phyloP scores from a whole-genome alignment of 1,140 invertebrate species.

The Trichogramma pretiosum region DNA sequence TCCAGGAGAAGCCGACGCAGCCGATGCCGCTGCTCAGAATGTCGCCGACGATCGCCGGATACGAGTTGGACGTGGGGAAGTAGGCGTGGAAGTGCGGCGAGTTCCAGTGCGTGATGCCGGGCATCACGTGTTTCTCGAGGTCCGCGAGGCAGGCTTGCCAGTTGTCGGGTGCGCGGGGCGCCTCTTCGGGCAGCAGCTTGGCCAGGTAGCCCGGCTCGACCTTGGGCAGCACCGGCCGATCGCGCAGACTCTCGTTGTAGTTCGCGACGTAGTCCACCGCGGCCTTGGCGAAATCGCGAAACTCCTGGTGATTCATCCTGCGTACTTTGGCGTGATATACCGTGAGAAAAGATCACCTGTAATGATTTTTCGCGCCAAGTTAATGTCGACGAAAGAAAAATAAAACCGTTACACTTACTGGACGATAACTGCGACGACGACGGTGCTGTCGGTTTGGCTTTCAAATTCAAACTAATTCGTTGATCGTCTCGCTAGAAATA shows the following conservation, averaged over 20 bases:
- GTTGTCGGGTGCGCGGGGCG: conserved; percentile 64
- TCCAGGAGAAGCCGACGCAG: conserved; percentile 73
- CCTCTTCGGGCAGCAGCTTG: conserved; percentile 61
- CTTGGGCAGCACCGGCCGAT: conserved; percentile 59
- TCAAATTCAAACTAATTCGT: too few species aligned
- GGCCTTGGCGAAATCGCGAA: conserved; percentile 63
- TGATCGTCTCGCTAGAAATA: too few species aligned
- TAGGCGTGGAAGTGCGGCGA: conserved; percentile 90
- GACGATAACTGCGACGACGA: too few species aligned
- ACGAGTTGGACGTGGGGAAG: conserved; percentile 77
- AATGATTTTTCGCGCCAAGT: too few species aligned
- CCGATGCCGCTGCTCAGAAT: conserved; percentile 74
- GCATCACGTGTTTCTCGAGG: conserved; percentile 72
- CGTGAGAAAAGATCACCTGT: too few species aligned
- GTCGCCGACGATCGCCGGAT: conserved; percentile 79
- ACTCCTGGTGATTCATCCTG: conserved; percentile 62
- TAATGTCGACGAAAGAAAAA: too few species aligned
- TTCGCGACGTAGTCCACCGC: conserved; percentile 69
- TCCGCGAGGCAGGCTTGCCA: conserved; percentile 78
- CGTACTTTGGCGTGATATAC: too few species aligned
- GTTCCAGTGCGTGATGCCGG: conserved; percentile 89
- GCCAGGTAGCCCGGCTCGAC: conserved; percentile 71
- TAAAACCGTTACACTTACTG: too few species aligned
- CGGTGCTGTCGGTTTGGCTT: too few species aligned
- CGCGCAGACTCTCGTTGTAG: conserved; percentile 45